These are phyloP conservation scores for Craseonycteris thonglongyai DNA, from an alignment of 2,113 vertebrate genomes.

Conservation along the genomic window DNA sequence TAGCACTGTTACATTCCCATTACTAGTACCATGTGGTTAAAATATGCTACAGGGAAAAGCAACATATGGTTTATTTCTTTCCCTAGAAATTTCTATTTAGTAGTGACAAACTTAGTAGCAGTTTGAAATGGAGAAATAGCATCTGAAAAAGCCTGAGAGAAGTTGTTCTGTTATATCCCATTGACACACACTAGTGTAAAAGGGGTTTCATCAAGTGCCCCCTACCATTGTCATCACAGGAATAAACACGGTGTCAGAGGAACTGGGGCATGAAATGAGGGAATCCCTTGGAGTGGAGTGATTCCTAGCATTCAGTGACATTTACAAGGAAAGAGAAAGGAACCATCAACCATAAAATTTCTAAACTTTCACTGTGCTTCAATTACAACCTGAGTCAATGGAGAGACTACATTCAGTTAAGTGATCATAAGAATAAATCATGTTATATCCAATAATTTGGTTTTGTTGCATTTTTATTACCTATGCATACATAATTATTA, in stretches of 20 bases:
- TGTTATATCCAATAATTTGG: not conserved
- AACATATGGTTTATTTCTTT: conserved; percentile 63
- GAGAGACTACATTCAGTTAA: not conserved
- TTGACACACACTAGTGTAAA: not conserved
- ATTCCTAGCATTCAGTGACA: not conserved
- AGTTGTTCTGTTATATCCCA: conserved; percentile 36
- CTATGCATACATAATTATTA: conserved; percentile 17
- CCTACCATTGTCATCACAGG: not conserved
- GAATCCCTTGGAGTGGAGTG: not conserved
- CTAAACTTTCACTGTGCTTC: not conserved
- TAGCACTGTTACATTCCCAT: not conserved
- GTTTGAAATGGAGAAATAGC: conserved; percentile 27
- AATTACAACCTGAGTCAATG: not conserved
- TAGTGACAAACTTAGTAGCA: conserved; percentile 47
- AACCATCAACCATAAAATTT: not conserved
- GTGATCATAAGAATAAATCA: not conserved
- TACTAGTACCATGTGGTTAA: conserved; percentile 62
- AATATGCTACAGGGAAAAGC: conserved; percentile 54
- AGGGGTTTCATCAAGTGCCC: not conserved
- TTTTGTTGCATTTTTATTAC: not conserved
- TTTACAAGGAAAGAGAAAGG: conserved; percentile 31
- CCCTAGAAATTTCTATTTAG: conserved; percentile 56
- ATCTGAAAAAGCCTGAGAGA: conserved; percentile 19
- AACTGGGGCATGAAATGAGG: conserved; percentile 15
- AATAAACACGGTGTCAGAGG: not conserved